Base-by-base conservation (phyloP, 92 coral and sea anemone genomes). In the Isaurus tuberculatus region DNA sequence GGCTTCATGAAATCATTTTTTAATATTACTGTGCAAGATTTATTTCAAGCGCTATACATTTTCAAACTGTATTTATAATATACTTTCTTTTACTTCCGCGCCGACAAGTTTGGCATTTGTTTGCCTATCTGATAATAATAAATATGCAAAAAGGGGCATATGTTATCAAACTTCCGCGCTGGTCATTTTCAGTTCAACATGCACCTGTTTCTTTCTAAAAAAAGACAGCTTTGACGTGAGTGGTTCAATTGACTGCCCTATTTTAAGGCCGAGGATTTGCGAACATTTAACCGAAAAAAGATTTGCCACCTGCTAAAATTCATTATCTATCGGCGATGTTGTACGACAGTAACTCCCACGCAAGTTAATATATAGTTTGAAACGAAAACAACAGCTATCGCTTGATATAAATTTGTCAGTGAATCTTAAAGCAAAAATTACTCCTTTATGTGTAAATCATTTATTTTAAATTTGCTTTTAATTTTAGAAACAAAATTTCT, bases 181-280 rank as follows among this genome's bases (percentile, higher is more conserved):
- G 60, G n/a, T 44, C 78, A 72, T 72, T 72, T 72, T 16, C 82
- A 58, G 66, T 77, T n/a, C 31, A 43, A 13, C 11, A 0, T 57
- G 68, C 82, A 77, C 82, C 82, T 77, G 82, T 58, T 48, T 69
- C 36, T 77, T n/a, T 46, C 69, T 61, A 40, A 40, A 77, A 75
- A 77, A 77, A 77, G 82, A 77, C 70, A 32, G 6, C 6, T 19
- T 27, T 77, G 82, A 77, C 82, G 82, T 64, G 31, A 10, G 69
- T 0, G 37, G 70, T 2, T 22, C 20, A 64, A 36, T 5, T 33
- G 82, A 3, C 69, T 57, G 43, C 68, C 67, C 82, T 77, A 77
- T 77, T 77, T 77, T 77, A 57, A 58, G 82, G 49, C 69, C 49
- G 82, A 37, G 69, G 82, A 77, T 57, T n/a, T 77, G 64, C 82